Conservation (phyloP, 2,797 vertebrate genomes). For the Crenuchus spilurus region DNA sequence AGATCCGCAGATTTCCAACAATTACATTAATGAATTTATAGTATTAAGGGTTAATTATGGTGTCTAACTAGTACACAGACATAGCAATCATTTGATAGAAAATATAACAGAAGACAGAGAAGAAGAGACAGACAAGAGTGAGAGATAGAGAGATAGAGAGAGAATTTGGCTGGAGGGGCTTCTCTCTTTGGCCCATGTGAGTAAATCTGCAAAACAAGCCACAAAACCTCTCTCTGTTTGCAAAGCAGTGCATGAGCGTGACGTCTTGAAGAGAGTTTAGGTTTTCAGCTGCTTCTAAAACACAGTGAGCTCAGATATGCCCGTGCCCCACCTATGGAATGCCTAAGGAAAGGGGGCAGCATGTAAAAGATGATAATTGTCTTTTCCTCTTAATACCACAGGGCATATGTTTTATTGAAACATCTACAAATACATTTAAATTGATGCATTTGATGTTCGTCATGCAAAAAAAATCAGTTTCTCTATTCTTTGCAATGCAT, state of each 20-base stretch:
- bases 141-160: background rate
- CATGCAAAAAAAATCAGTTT: too few species aligned
- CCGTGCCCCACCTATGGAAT: background rate
- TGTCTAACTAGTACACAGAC: constrained; percentile 15
- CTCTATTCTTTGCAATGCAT: constrained; percentile 2
- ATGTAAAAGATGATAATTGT: too few species aligned
- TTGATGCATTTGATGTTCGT: constrained; percentile 2
- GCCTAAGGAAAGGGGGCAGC: background rate
- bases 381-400: background rate
- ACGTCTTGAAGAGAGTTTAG: too few species aligned
- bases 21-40: constrained; percentile 79
- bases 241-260: constrained; percentile 1
- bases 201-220: constrained; percentile 52
- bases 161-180: constrained; percentile 9
- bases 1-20: constrained; percentile 74
- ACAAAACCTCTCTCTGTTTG: constrained; percentile 62
- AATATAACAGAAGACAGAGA: constrained; percentile 64
- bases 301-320: background rate
- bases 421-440: constrained; percentile 1
- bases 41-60: constrained; percentile 72
- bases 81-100: constrained; percentile 66
- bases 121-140: constrained; percentile 36
- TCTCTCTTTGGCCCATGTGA: constrained; percentile 32
- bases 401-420: constrained; percentile 12
- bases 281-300: constrained; percentile 8